These are phyloP conservation scores for Sebastes miniatus DNA, from an alignment of 2,797 vertebrate genomes.

Conservation along the genomic window DNA sequence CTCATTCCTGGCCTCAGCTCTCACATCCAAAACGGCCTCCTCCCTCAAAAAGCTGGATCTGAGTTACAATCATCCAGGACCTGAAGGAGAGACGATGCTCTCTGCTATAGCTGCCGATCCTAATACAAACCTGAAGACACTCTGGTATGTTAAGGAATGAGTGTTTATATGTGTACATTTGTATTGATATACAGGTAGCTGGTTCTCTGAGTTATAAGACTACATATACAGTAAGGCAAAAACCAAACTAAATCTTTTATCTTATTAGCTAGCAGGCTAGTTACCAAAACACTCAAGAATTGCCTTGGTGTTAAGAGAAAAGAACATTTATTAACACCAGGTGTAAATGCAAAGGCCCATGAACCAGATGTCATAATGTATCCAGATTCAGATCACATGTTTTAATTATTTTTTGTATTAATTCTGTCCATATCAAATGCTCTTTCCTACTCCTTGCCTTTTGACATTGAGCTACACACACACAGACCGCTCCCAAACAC, in stretches of 20 bases:
- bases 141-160: conserved; percentile 29
- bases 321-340: neutral
- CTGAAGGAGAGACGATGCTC: neutral
- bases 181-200: rapidly evolving
- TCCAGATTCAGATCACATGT: neutral
- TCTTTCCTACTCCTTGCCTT: neutral
- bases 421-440: too few relatives aligned
- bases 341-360: neutral
- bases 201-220: neutral
- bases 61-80: conserved; percentile 55
- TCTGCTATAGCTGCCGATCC: neutral
- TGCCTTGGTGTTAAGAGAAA: neutral
- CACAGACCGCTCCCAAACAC: neutral
- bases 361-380: neutral
- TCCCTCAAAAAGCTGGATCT: conserved; percentile 42
- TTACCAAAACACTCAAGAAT: neutral
- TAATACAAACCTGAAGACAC: neutral
- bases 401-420: too few relatives aligned
- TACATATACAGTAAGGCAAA: neutral
- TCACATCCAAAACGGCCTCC: rapidly evolving
- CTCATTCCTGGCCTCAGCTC: conserved; percentile 15
- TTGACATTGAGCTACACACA: neutral
- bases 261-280: neutral
- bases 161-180: neutral
- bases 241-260: neutral